A percentile compares a stretch with the other conserved stretches of the same genome.
Evolutionary conservation across 2,113 vertebrate species (phyloP).

Genomic region (Haliaeetus leucogaster): DNA sequence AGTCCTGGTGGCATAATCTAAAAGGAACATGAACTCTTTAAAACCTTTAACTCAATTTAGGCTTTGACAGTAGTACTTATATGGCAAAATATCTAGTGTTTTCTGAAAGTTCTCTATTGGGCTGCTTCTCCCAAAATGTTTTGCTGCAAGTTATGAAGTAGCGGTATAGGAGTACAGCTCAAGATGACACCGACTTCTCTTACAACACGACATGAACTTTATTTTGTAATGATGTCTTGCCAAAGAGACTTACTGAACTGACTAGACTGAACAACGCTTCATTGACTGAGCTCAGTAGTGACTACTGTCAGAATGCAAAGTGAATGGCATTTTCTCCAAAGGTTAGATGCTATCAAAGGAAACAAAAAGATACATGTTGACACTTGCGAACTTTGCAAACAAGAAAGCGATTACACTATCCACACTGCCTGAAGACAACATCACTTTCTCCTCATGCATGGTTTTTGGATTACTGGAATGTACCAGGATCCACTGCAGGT

Average conservation of each 20-base stretch:
- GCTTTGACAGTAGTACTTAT: accelerated
- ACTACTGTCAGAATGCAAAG: background rate
- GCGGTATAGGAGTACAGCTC: background rate
- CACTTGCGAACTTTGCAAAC: background rate
- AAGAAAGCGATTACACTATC: background rate
- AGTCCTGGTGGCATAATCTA: background rate
- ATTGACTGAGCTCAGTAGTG: background rate
- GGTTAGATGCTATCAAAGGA: background rate
- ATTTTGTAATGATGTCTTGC: background rate
- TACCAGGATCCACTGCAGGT: background rate
- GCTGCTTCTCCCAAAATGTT: background rate
- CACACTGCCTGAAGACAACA: background rate
- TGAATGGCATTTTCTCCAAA: background rate
- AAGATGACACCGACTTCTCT: background rate
- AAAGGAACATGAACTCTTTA: background rate
- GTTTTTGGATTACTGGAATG: background rate
- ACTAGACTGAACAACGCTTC: background rate
- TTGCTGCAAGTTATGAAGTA: background rate
- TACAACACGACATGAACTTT: background rate
- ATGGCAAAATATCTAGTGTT: background rate
- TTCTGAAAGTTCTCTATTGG: background rate
- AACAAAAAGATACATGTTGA: background rate
- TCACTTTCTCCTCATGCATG: background rate
- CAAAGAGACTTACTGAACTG: background rate
- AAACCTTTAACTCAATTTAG: background rate